phyloP scores from a whole-genome alignment of 1,140 invertebrate genomes.

The Octopus bimaculoides region DNA sequence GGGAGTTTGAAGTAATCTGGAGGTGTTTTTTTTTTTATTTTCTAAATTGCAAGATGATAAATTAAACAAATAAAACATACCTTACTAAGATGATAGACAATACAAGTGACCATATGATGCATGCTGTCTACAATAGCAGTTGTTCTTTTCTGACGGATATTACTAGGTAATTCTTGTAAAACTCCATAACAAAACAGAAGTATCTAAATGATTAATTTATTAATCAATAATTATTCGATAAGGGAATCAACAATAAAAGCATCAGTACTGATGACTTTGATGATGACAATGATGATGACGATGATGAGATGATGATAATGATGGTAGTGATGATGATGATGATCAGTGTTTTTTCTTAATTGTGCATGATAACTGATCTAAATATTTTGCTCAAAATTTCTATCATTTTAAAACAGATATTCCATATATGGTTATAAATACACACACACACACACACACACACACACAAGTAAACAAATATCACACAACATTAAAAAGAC shows the following conservation, averaged over 20 bases:
- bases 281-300: background rate
- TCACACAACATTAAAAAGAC: too few relatives aligned
- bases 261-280: background rate
- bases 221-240: background rate
- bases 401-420: too few relatives aligned
- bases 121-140: conserved; percentile 51
- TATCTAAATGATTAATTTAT: conserved; percentile 33
- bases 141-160: conserved; percentile 47
- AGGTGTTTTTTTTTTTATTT: too few relatives aligned
- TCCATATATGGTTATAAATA: too few relatives aligned
- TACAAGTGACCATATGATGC: conserved; percentile 57
- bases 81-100: conserved; percentile 55
- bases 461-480: too few relatives aligned
- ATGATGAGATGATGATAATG: background rate
- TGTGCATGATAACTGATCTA: background rate
- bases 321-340: background rate
- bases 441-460: too few relatives aligned
- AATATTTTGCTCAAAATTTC: too few relatives aligned
- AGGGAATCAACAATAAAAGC: background rate
- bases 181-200: conserved; percentile 50
- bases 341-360: background rate
- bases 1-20: too few relatives aligned
- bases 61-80: conserved; percentile 14
- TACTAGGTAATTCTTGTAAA: conserved; percentile 51
- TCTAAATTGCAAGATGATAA: too few relatives aligned